Percentiles rank a stretch among this genome's conserved stretches.
phyloP scores from a whole-genome alignment of 1,140 invertebrate genomes.

The Ceratoteleas bidentatus region DNA sequence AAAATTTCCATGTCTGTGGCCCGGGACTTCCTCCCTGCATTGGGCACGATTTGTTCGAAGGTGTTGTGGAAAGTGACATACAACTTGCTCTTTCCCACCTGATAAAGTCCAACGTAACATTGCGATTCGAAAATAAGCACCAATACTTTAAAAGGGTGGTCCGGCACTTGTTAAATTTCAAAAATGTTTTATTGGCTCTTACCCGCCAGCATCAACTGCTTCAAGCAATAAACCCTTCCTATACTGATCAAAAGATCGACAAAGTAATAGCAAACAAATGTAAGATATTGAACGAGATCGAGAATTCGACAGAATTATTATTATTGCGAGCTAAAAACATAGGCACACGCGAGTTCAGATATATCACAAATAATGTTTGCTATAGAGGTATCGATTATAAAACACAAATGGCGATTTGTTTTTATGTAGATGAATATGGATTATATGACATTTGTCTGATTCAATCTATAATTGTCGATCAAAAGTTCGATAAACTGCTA shows the following conservation, averaged over 20 bases:
- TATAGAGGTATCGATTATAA: no score
- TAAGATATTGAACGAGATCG: background rate
- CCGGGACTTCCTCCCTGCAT: constrained; percentile 11
- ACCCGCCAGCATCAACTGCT: background rate
- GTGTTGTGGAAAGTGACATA: constrained; percentile 15
- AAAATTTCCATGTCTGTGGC: no score
- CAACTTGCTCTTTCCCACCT: background rate
- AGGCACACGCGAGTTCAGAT: no score
- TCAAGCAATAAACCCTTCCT: background rate
- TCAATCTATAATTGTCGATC: no score
- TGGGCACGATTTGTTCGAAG: constrained; percentile 24
- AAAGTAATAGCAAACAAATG: background rate
- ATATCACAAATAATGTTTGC: no score
- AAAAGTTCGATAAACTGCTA: no score
- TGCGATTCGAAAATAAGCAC: background rate
- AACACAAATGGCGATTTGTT: no score
- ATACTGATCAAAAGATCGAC: background rate
- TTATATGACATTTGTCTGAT: no score
- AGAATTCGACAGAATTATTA: background rate
- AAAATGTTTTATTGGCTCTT: background rate
- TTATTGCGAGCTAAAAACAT: no score
- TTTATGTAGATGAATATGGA: no score
- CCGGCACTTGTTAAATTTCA: background rate
- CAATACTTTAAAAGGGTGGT: background rate
- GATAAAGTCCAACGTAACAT: background rate